Evolutionary conservation across 1,140 invertebrate genomes (phyloP).

Genomic region (Nebria ingens): DNA sequence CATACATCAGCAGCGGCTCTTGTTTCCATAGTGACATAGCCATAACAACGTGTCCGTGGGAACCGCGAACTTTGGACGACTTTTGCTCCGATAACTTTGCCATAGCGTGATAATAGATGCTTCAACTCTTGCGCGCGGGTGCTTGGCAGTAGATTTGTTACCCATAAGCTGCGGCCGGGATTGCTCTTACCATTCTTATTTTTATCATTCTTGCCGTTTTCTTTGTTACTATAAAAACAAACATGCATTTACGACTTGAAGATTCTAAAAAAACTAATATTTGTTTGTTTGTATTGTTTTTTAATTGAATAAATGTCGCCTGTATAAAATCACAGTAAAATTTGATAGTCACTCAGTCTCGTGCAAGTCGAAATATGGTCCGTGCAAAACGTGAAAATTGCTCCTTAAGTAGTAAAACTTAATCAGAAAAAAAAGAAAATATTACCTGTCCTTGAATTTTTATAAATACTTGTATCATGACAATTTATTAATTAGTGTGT

Average conservation of each 20-base stretch:
- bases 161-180: constrained; percentile 73
- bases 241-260: not conserved
- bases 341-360: not conserved
- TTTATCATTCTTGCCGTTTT: constrained; percentile 25
- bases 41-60: constrained; percentile 85
- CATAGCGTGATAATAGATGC: constrained; percentile 80
- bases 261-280: too few relatives aligned
- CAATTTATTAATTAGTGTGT: not conserved
- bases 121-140: constrained; percentile 89
- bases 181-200: constrained; percentile 35
- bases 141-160: constrained; percentile 78
- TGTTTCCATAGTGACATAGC: constrained; percentile 88
- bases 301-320: too few relatives aligned
- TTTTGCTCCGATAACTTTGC: constrained; percentile 91
- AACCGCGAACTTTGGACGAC: constrained; percentile 90
- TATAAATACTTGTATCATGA: not conserved
- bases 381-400: not conserved
- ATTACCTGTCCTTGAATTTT: not conserved
- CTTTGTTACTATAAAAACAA: constrained; percentile 1
- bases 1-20: constrained; percentile 80
- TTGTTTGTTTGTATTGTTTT: too few relatives aligned
- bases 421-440: not conserved
- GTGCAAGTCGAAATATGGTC: not conserved
- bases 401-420: not conserved
- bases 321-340: not conserved